These are phyloP conservation scores for Orthonychiurus folsomi DNA, from an alignment of 2,888 invertebrate genomes.

Conservation along the genomic window DNA sequence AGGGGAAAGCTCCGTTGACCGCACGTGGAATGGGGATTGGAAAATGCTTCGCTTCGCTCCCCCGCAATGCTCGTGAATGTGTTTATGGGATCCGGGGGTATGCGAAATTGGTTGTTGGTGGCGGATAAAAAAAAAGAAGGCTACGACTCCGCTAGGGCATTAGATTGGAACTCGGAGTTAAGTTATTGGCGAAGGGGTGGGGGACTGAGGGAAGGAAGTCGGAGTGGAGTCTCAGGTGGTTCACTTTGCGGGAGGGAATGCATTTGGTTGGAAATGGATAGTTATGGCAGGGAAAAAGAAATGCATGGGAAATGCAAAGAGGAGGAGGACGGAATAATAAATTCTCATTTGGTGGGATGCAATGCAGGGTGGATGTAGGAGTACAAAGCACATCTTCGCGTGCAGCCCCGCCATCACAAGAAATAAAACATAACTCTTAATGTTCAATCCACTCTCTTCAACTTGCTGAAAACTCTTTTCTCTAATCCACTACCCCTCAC, in stretches of 20 bases:
- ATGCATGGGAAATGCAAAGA: constrained; percentile 16
- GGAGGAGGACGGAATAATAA: constrained; percentile 25
- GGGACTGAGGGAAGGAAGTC: no score
- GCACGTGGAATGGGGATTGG: not conserved
- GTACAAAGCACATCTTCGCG: constrained; percentile 23
- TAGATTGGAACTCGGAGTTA: not conserved
- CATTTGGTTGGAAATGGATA: not conserved
- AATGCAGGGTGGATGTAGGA: constrained; percentile 6
- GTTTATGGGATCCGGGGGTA: not conserved
- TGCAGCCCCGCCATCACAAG: constrained; percentile 22
- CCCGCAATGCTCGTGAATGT: not conserved
- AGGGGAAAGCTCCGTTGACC: no score
- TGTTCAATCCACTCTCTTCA: constrained; percentile 24
- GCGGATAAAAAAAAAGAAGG: not conserved
- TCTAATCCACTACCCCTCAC: constrained; percentile 8
- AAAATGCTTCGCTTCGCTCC: no score
- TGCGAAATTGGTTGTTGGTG: not conserved
- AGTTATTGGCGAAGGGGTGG: not conserved
- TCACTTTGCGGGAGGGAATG: not conserved
- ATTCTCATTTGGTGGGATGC: constrained; percentile 28
- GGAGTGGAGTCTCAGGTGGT: not conserved
- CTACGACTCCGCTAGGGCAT: no score
- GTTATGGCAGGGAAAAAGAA: constrained; percentile 7
- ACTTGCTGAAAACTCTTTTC: constrained; percentile 18
- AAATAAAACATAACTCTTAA: constrained; percentile 26